Conservation (phyloP, 2,797 vertebrate genomes). For the Molossus alvarezi region DNA sequence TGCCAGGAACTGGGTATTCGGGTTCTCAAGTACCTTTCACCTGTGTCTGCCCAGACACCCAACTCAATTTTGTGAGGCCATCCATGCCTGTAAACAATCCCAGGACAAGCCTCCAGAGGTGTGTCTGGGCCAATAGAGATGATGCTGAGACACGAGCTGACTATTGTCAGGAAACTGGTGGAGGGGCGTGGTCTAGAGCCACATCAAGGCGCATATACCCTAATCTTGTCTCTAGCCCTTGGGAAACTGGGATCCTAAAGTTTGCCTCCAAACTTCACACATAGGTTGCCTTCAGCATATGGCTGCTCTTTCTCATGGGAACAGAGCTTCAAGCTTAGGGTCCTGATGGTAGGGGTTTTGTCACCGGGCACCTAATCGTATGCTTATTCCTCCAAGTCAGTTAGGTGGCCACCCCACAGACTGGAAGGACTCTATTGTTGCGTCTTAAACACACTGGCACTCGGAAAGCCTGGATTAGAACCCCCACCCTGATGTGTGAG, state of each 20-base stretch:
- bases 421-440: not conserved
- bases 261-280: not conserved
- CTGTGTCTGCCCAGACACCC: accelerated
- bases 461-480: accelerated
- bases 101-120: not conserved
- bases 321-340: not conserved
- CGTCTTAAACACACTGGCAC: not conserved
- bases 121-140: not conserved
- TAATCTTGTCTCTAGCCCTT: not conserved
- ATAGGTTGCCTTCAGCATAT: not conserved
- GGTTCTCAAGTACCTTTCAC: not conserved
- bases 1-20: not conserved
- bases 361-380: not conserved
- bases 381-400: not conserved
- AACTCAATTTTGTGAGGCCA: not conserved
- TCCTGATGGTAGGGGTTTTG: not conserved
- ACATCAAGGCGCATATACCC: no score
- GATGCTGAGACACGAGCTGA: not conserved
- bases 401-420: not conserved
- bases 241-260: not conserved
- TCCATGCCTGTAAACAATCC: not conserved
- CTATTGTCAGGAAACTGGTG: not conserved
- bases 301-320: not conserved
- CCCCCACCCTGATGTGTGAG: not conserved
- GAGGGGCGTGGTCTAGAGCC: not conserved